A percentile compares a stretch with the other conserved stretches of the same genome.
These are phyloP conservation scores for Entelurus aequoreus DNA, from an alignment of 2,113 vertebrate genomes.

Conservation along the genomic window DNA sequence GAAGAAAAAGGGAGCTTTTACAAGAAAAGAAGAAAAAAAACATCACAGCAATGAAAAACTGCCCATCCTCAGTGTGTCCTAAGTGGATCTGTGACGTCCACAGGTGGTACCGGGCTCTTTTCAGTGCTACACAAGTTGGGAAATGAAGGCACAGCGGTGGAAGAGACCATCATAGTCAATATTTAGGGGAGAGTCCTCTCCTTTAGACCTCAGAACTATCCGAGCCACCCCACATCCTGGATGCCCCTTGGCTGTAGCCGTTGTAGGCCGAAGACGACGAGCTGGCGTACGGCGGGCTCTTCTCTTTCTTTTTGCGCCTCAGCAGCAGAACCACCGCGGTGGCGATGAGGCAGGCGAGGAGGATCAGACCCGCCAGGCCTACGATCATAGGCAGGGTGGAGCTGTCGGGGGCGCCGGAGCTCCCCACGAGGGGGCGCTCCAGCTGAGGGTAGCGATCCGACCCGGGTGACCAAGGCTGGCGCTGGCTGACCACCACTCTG, in stretches of 20 bases:
- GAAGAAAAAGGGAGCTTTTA: conserved; percentile 38
- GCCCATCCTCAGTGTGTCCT: too few species aligned
- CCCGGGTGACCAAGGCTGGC: conserved; percentile 53
- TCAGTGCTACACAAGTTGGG: conserved; percentile 53
- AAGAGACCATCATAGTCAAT: conserved; percentile 40
- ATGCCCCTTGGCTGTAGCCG: conserved; percentile 60
- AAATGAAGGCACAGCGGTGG: conserved; percentile 60
- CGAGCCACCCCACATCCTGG: conserved; percentile 34
- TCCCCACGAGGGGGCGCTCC: conserved; percentile 64
- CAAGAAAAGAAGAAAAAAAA: conserved; percentile 21
- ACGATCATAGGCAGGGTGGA: conserved; percentile 54
- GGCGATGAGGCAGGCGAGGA: conserved; percentile 60
- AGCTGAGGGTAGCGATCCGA: conserved; percentile 12
- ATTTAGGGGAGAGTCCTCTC: neutral
- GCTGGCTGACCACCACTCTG: conserved; percentile 59
- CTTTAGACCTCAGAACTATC: conserved; percentile 74
- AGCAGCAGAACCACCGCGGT: conserved; percentile 59
- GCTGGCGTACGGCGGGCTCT: conserved; percentile 56
- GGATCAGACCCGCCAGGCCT: conserved; percentile 61
- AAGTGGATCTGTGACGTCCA: conserved; percentile 19
- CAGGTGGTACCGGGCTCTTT: conserved; percentile 30
- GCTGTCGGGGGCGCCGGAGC: conserved; percentile 41
- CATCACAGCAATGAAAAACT: conserved; percentile 18
- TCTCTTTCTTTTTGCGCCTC: conserved; percentile 53
- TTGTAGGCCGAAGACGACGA: conserved; percentile 71